Evolutionary conservation across 2,888 invertebrate genomes (phyloP).

Genomic region (Gnatocerus cornutus): DNA sequence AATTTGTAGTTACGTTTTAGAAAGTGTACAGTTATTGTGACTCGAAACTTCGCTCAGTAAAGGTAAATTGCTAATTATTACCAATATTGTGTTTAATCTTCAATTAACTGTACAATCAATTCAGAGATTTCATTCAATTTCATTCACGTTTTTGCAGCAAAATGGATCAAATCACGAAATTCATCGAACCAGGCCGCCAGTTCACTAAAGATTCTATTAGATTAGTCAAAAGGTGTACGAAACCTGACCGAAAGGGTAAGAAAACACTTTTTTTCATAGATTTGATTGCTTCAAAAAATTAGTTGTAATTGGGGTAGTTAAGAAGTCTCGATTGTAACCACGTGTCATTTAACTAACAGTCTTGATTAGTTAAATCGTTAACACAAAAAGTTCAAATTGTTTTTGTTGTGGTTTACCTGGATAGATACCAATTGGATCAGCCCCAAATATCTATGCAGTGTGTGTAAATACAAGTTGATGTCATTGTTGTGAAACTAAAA

Average conservation of each 20-base stretch:
- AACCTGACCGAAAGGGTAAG: constrained; percentile 97
- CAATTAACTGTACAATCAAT: too few relatives aligned
- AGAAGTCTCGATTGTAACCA: too few relatives aligned
- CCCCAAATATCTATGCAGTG: constrained; percentile 14
- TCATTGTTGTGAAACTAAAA: constrained; percentile 27
- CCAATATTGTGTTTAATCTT: too few relatives aligned
- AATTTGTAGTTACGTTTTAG: constrained; percentile 9
- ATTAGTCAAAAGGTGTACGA: constrained; percentile 98
- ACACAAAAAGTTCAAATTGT: neutral
- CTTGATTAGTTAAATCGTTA: neutral
- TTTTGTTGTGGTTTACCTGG: constrained; percentile 12
- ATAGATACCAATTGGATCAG: constrained; percentile 27
- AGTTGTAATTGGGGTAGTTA: too few relatives aligned
- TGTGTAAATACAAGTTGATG: constrained; percentile 35
- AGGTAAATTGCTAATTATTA: constrained; percentile 25
- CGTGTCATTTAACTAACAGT: neutral
- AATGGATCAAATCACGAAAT: constrained; percentile 98
- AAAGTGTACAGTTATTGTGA: constrained; percentile 32
- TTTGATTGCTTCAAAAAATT: too few relatives aligned
- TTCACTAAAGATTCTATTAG: constrained; percentile 99
- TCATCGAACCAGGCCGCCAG: constrained; percentile 95
- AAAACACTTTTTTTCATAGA: neutral
- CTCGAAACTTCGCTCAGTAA: constrained; percentile 37
- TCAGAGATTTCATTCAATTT: neutral
- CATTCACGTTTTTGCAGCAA: constrained; percentile 56